Percentiles rank a stretch among this genome's conserved stretches.
phyloP scores from a whole-genome alignment of 2,888 invertebrate genomes.

The Erannis defoliaria region DNA sequence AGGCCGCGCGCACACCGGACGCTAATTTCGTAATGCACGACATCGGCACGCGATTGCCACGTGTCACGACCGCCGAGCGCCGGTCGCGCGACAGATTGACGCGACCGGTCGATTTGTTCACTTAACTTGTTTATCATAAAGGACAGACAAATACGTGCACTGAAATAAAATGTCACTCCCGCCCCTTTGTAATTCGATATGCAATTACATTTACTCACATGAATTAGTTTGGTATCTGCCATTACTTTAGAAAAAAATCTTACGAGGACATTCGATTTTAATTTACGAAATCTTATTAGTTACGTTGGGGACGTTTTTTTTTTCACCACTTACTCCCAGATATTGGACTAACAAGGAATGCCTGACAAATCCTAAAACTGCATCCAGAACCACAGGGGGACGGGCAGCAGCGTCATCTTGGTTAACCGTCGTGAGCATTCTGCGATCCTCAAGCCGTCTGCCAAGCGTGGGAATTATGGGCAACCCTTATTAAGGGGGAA shows the following conservation, averaged over 20 bases:
- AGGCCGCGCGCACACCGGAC: conserved; percentile 72
- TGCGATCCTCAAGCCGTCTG: too few relatives aligned
- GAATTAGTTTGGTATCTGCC: conserved; percentile 29
- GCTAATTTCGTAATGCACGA: conserved; percentile 82
- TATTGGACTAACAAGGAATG: too few relatives aligned
- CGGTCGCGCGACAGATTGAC: conserved; percentile 78
- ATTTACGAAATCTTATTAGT: too few relatives aligned
- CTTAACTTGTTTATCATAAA: conserved; percentile 77
- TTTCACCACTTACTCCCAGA: too few relatives aligned
- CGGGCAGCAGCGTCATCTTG: too few relatives aligned
- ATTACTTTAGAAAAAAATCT: conserved; percentile 1
- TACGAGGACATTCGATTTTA: neutral
- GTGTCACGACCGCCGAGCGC: conserved; percentile 59
- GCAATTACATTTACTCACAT: conserved; percentile 42
- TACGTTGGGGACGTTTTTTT: too few relatives aligned
- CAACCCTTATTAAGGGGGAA: too few relatives aligned
- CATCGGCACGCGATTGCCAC: conserved; percentile 68
- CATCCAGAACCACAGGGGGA: too few relatives aligned
- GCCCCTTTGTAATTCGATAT: conserved; percentile 58
- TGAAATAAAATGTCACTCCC: conserved; percentile 63
- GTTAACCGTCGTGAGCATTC: too few relatives aligned
- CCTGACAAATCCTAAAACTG: too few relatives aligned
- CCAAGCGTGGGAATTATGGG: too few relatives aligned
- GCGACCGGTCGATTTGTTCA: conserved; percentile 78
- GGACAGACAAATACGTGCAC: conserved; percentile 66